Conservation (phyloP, 2,888 invertebrate genomes). For the Erpobdella octoculata region DNA sequence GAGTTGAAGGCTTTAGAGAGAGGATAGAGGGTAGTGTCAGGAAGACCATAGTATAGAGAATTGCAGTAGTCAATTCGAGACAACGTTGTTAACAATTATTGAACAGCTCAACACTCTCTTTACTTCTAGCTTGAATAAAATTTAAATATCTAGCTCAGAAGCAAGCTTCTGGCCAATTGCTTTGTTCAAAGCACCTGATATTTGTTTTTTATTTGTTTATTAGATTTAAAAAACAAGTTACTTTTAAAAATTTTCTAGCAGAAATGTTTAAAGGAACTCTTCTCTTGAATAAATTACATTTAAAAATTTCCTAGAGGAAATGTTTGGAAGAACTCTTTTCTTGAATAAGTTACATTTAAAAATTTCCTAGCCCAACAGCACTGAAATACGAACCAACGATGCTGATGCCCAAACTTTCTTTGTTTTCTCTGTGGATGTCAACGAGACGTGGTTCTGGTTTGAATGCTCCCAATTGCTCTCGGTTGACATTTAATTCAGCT, state of each 20-base stretch:
- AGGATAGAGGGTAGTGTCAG: too few relatives aligned
- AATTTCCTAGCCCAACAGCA: background rate
- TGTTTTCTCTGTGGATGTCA: constrained; percentile 64
- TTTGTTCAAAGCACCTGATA: too few relatives aligned
- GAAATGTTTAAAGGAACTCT: background rate
- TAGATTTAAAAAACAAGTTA: background rate
- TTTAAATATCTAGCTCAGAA: too few relatives aligned
- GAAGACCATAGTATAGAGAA: too few relatives aligned
- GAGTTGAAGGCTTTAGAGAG: too few relatives aligned
- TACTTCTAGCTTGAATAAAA: too few relatives aligned
- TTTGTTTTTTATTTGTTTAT: background rate
- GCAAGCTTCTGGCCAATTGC: too few relatives aligned
- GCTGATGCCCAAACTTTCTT: constrained; percentile 83
- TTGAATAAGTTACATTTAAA: background rate
- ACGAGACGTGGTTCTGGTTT: constrained; percentile 62
- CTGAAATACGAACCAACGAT: constrained; percentile 77
- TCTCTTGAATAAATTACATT: background rate
- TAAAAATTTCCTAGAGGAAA: background rate
- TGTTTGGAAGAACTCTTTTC: background rate
- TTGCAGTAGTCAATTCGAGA: too few relatives aligned
- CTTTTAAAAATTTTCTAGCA: background rate
- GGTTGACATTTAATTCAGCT: too few relatives aligned
- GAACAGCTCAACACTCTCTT: too few relatives aligned
- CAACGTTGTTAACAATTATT: too few relatives aligned
- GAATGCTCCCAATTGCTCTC: too few relatives aligned